Evolutionary conservation across 92 coral and sea anemone genomes (phyloP).

Genomic region (Siderastrea siderea): DNA sequence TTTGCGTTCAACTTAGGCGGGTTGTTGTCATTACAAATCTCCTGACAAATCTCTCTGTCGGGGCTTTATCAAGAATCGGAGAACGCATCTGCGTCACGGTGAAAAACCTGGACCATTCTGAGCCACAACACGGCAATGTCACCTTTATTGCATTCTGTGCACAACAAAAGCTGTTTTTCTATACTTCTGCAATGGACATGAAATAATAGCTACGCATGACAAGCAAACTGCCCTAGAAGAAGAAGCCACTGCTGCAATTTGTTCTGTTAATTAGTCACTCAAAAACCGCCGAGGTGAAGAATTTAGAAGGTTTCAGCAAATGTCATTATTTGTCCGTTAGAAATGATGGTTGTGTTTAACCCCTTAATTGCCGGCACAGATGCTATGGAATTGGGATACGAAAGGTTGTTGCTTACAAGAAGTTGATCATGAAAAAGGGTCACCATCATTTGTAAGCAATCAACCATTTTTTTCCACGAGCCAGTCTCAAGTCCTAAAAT

Average conservation of each 20-base stretch:
- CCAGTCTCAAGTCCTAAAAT: not conserved
- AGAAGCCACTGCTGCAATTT: constrained; percentile 75
- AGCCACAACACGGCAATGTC: constrained; percentile 65
- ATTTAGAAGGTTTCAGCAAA: constrained; percentile 62
- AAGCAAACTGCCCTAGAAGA: constrained; percentile 65
- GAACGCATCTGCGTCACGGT: constrained; percentile 38
- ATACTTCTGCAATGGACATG: constrained; percentile 62
- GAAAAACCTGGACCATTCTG: constrained; percentile 48
- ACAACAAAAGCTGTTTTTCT: constrained; percentile 56
- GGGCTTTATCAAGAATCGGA: constrained; percentile 54
- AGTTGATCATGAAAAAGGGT: not conserved
- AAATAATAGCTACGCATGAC: constrained; percentile 54
- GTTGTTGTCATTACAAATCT: too few species aligned
- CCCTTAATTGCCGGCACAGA: not conserved
- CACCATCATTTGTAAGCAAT: constrained; percentile 41
- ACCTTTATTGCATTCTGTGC: constrained; percentile 62
- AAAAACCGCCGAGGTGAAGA: constrained; percentile 48
- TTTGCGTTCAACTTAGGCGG: too few species aligned
- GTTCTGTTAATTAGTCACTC: constrained; percentile 46
- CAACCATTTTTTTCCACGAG: constrained; percentile 35
- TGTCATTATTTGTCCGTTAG: constrained; percentile 63
- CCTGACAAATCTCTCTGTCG: not conserved
- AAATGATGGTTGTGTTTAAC: constrained; percentile 62
- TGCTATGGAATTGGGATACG: constrained; percentile 66
- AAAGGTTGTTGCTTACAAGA: constrained; percentile 23